Evolutionary conservation across 2,797 vertebrate species (phyloP).

Genomic region (Enteromius argenteus): DNA sequence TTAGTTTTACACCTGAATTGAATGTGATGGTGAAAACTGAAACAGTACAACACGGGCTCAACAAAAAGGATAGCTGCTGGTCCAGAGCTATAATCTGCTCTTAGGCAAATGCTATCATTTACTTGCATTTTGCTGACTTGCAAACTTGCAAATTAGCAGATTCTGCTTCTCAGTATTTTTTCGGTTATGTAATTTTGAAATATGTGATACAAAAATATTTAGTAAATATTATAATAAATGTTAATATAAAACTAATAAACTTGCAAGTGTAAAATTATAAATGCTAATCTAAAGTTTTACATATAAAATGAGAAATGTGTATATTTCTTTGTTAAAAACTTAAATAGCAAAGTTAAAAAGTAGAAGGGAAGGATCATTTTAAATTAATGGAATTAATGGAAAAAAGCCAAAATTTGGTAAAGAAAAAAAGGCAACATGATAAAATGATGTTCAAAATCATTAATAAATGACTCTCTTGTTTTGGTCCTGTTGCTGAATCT

Average conservation of each 20-base stretch:
- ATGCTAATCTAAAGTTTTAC: background rate
- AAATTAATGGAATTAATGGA: background rate
- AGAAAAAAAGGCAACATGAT: background rate
- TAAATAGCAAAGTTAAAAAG: too few species aligned
- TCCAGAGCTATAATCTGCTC: background rate
- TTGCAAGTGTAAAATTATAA: background rate
- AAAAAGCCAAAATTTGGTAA: background rate
- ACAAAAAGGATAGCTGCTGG: background rate
- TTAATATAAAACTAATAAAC: background rate
- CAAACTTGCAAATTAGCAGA: too few species aligned
- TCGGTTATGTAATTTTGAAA: background rate
- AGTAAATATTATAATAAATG: background rate
- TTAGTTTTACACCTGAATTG: background rate
- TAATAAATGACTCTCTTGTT: background rate
- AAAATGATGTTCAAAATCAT: background rate
- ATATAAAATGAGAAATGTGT: background rate
- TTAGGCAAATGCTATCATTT: background rate
- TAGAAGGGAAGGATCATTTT: background rate
- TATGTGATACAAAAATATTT: background rate
- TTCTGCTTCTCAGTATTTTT: background rate
- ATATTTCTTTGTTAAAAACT: background rate
- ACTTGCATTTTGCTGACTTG: too few species aligned
- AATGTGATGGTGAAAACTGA: background rate
- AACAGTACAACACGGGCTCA: background rate
- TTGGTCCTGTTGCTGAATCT: constrained; percentile 1